Evolutionary conservation across 2,797 vertebrate species (phyloP).

Genomic region (Peromyscus eremicus): DNA sequence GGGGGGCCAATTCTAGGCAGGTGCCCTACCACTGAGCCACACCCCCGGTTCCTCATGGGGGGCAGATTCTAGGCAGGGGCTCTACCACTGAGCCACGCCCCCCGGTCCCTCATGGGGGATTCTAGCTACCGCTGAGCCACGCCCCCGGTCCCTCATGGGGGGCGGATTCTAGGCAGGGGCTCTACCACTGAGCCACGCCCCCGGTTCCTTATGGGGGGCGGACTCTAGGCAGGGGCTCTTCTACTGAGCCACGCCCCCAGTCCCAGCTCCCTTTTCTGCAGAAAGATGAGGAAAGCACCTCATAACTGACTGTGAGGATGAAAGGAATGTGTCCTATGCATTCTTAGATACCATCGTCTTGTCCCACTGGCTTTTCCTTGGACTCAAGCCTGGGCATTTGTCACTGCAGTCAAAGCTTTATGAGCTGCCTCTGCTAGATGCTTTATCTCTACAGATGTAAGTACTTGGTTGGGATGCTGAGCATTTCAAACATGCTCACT

Average conservation of each 20-base stretch:
- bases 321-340: neutral
- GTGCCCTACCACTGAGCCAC: neutral
- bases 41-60: too few relatives aligned
- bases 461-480: neutral
- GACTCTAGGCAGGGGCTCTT: neutral
- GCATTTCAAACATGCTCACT: fast-evolving
- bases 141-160: neutral
- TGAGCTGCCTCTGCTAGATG: neutral
- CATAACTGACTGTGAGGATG: neutral
- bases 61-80: too few relatives aligned
- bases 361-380: neutral
- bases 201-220: neutral
- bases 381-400: neutral
- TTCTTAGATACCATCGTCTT: neutral
- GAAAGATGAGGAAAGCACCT: neutral
- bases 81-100: too few relatives aligned
- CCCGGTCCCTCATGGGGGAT: too few relatives aligned
- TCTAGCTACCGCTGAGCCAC: neutral
- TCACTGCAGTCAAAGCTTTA: neutral
- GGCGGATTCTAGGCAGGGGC: neutral
- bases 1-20: neutral
- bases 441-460: neutral
- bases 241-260: neutral
- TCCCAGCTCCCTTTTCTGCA: neutral
- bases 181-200: neutral